Base-by-base conservation (phyloP, 2,888 invertebrate genomes). In the Lamproptera curius region DNA sequence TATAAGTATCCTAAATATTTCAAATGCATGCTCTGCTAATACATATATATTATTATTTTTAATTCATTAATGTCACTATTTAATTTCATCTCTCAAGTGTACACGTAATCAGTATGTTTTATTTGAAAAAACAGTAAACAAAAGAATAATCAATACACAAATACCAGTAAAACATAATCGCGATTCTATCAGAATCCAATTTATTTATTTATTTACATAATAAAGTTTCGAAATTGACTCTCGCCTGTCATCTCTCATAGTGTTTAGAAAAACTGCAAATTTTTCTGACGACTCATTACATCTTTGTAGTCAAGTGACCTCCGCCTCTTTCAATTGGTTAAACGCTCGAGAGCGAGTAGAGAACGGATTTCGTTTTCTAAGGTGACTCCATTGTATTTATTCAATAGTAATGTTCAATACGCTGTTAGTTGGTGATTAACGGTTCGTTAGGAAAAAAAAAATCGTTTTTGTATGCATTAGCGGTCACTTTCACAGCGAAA, bases 281-380 rank as follows among this genome's bases (percentile, higher is more conserved):
- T 37, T 16, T 38, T 31, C 15, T 45, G 50, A 41, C 23, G 14
- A 39, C 11, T 50, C 50, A 45, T 41, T 37, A 28, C 14, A 14
- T 9, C 37, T 45, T 45, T 41, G 45, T 42, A 16, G 15, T n/a
- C n/a, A 31, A 11, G 16, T 44, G 38, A 45, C 42, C 41, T 50
- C 31, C 31, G 50, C 42, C 34, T 40, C 6, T 44, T 37, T 17
- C 13, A 46, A 46, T 41, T 16, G 33, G 33, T 33, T 35, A 42
- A 13, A 15, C 15, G 28, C 9, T 16, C 11, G 42, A 15, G 46
- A 37, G 42, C 14, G 20, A 15, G 6, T 16, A 14, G 14, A 16
- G 6, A 31, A 16, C 10, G 15, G 14, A 36, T 47, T 42, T 42
- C 42, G 42, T 42, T 47, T 47, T 47, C 47, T 42, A 47, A 17